Base-by-base conservation (phyloP, 1,140 invertebrate genomes). In the Armadillidium nasatum region DNA sequence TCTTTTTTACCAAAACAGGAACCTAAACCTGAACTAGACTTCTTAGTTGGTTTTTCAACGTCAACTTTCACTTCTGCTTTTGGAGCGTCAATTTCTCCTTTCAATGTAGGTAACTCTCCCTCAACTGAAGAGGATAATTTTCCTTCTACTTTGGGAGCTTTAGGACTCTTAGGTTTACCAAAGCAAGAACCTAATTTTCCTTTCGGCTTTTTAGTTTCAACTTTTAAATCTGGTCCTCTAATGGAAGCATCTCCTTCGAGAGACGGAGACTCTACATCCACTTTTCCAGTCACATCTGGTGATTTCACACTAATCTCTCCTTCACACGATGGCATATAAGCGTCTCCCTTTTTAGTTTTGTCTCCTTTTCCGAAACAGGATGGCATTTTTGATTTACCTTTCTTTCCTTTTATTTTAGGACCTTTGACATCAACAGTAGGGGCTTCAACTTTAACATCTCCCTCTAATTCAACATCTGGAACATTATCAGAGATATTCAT, bases 21-120 rank as follows among this genome's bases (percentile, higher is more conserved):
- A 44, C 76, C 76, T n/a, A 78, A 54, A 74, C 74, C 74, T 21
- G 76, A n/a, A 15, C 75, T 78, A n/a, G 74, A 66, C 70, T 78
- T 78, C 11, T 19, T 19, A 60, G 50, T 4, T 15, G 50, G 50
- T 7, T 60, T 60, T 15, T 23, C 54, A 19, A 76, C 23, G 43
- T 73, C 71, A 73, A 23, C 71, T 23, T 76, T 76, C 23, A 23
- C 60, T 69, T 43, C 66, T 67, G 77, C 74, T 44, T 21, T 45
- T 11, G 15, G 44, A 67, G 69, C 21, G 19, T 69, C 71, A 60
- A 60, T 71, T 21, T 50, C 71, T 44, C 44, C 71, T 23, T 54
- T 54, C 33, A 19, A 70, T 73, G 72, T 71, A 44, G 73, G 77
- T 44, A 15, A 44, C 21, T 78, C 73, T 23, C 72, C 7, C 22